Conservation (phyloP, 2,113 vertebrate genomes). For the Scomber colias region DNA sequence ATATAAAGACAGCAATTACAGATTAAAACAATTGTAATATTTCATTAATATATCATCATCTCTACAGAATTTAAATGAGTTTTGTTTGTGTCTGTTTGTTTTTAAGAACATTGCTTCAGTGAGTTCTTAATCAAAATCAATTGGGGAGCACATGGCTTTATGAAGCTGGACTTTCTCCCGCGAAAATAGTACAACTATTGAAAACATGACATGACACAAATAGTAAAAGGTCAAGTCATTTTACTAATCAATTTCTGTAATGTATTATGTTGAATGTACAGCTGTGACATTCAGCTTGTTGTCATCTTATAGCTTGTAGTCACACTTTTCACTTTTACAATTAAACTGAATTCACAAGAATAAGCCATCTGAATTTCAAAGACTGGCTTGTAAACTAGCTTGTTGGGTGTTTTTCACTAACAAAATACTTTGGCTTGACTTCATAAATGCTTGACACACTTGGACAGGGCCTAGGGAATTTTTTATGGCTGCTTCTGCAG, state of each 20-base stretch:
- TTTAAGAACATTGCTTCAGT: neutral
- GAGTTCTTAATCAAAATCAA: neutral
- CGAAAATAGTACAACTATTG: neutral
- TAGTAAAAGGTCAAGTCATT: neutral
- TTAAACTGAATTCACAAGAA: neutral
- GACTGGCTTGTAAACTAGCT: neutral
- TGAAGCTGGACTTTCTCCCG: neutral
- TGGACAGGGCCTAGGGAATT: neutral
- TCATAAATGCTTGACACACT: neutral
- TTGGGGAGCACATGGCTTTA: neutral
- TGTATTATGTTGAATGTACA: neutral
- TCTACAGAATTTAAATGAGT: neutral
- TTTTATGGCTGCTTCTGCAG: neutral
- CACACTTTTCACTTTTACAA: neutral
- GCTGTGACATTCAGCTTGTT: neutral
- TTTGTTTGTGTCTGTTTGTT: too few relatives aligned
- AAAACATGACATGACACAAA: neutral
- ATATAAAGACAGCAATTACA: neutral
- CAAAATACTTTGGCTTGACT: conserved; percentile 8
- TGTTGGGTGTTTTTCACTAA: neutral
- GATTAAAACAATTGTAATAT: neutral
- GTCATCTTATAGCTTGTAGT: neutral
- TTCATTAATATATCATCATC: neutral
- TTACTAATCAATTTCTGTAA: neutral
- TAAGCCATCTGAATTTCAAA: neutral